Conservation (phyloP, 2,113 vertebrate species). For the Phainopepla nitens region DNA sequence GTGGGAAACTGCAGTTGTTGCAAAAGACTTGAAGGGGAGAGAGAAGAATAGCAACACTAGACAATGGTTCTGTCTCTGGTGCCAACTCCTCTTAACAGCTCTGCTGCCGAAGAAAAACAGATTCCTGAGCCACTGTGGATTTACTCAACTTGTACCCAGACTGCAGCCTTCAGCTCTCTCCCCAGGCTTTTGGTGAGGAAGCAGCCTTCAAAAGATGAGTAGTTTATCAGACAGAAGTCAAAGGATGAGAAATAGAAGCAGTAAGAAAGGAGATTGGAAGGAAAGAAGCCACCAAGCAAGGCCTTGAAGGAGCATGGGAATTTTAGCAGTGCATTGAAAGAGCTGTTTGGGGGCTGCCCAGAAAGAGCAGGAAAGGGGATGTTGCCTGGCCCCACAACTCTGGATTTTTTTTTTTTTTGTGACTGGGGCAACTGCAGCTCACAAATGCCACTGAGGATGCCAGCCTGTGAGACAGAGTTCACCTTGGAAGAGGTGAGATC, state of each 20-base stretch:
- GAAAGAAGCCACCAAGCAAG: neutral
- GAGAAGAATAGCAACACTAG: slow-evolving; percentile 21
- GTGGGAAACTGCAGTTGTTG: slow-evolving; percentile 50
- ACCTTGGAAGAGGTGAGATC: neutral
- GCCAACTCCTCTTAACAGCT: slow-evolving; percentile 18
- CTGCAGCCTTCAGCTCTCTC: neutral
- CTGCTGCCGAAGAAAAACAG: neutral
- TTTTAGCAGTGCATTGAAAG: neutral
- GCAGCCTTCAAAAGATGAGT: neutral
- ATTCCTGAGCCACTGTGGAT: slow-evolving; percentile 8
- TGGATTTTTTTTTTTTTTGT: neutral
- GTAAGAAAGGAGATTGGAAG: neutral
- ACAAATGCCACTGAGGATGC: neutral
- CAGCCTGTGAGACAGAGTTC: neutral
- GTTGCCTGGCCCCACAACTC: neutral
- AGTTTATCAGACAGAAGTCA: neutral
- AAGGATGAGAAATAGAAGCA: neutral
- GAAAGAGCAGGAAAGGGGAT: neutral
- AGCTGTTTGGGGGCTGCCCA: neutral
- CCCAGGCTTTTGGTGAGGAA: neutral
- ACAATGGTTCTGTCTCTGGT: slow-evolving; percentile 23
- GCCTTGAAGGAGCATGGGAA: neutral
- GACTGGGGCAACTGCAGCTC: neutral
- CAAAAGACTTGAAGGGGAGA: slow-evolving; percentile 15
- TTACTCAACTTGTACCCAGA: neutral